These are phyloP conservation scores for Standfussiana lucernea DNA, from an alignment of 2,888 invertebrate species.

Conservation along the genomic window DNA sequence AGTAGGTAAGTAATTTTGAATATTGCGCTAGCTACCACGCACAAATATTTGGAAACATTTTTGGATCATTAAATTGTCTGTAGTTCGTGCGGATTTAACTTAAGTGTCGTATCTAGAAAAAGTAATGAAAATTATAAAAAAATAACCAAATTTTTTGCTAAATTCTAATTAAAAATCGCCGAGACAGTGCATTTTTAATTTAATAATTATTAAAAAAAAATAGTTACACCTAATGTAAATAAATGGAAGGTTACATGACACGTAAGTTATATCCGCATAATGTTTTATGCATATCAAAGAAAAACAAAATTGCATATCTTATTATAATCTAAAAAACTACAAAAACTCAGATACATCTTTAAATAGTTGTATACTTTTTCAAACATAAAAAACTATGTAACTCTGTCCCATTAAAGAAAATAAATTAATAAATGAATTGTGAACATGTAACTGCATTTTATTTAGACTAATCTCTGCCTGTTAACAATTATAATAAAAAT, in stretches of 20 bases:
- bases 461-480: constrained; percentile 1
- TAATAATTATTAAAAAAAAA: neutral
- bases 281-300: constrained; percentile 63
- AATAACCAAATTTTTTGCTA: neutral
- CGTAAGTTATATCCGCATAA: constrained; percentile 37
- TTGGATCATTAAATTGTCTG: constrained; percentile 55
- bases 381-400: constrained; percentile 59
- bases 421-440: constrained; percentile 61
- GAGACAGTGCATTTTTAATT: constrained; percentile 2
- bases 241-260: neutral
- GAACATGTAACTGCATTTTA: constrained; percentile 40
- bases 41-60: constrained; percentile 68
- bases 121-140: neutral
- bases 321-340: constrained; percentile 37
- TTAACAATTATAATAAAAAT: neutral
- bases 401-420: constrained; percentile 66
- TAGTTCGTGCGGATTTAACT: constrained; percentile 41
- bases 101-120: constrained; percentile 15
- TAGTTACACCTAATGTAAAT: constrained; percentile 8
- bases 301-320: constrained; percentile 63
- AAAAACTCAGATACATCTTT: constrained; percentile 45
- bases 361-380: constrained; percentile 63
- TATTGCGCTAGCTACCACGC: constrained; percentile 66
- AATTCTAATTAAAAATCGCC: neutral
- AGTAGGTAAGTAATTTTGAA: constrained; percentile 59